Evolutionary conservation across 2,888 invertebrate genomes (phyloP), one percentile per base, ranked within the genome.

Genomic region (Galerucella nymphaeae): DNA sequence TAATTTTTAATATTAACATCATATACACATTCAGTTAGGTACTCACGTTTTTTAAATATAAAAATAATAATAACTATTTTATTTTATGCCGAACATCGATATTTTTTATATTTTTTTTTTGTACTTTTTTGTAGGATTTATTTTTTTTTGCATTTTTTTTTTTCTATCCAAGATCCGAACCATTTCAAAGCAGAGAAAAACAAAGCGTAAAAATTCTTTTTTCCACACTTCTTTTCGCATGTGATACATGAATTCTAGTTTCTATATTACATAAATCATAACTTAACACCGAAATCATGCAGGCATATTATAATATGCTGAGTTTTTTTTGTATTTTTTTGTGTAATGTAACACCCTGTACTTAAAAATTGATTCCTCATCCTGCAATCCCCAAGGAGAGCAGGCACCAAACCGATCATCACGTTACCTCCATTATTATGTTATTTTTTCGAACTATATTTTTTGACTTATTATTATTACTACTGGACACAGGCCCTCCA

Each of bases 391-490:
- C 59, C 57, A 41, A 64, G 67, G 70, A 71, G 64, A 55, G 70
- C 74, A 77, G 77, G 77, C 70, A 65, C 53, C 59, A 69, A 72
- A 65, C 70, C 61, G 72, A 75, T 75, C 89, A 89, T 90, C 90
- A 90, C 88, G 90, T 90, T 86, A 90, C 90, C 88, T 90, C 90
- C 90, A 90, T 90, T 79, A 89, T 89, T 77, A 90, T 85, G 82
- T 89, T 88, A 85, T 88, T 89, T 83, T 89, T 88, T 84, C 78
- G 72, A 70, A 89, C 88, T 79, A 89, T 87, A 80, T 85, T 85
- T 79, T 88, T 88, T 78, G 83, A 81, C 79, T 83, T 85, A 80
- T 84, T 84, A 75, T 77, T 77, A 75, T 77, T 77, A 66, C 74
- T 77, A 66, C 74, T 63, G 11, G 78, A 75, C 64, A 73, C 75